These are phyloP conservation scores for Aromia moschata DNA, from an alignment of 2,888 invertebrate genomes.

Conservation along the genomic window DNA sequence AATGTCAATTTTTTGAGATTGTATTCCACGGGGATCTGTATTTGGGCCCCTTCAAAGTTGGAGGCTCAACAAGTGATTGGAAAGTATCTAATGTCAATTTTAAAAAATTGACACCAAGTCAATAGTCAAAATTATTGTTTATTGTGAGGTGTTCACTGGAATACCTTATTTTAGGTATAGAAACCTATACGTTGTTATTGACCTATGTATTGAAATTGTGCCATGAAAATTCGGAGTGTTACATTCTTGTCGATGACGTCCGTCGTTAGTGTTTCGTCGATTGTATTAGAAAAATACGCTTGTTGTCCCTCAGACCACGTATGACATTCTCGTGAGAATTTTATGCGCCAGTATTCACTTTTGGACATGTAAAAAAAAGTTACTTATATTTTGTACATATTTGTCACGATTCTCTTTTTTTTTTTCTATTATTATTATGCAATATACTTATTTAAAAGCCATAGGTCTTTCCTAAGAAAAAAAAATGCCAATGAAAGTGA, in stretches of 20 bases:
- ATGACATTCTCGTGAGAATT: slow-evolving; percentile 27
- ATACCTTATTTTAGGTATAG: no score
- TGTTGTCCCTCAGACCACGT: slow-evolving; percentile 39
- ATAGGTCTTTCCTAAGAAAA: slow-evolving; percentile 37
- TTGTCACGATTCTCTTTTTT: slow-evolving; percentile 22
- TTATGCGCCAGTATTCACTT: slow-evolving; percentile 46
- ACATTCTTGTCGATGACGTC: slow-evolving; percentile 9
- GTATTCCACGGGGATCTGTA: no score
- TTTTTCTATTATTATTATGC: no score
- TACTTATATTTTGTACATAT: slow-evolving; percentile 38
- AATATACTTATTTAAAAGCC: slow-evolving; percentile 34
- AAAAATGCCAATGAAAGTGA: slow-evolving; percentile 39
- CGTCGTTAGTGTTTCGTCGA: background rate
- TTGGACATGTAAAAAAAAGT: slow-evolving; percentile 33
- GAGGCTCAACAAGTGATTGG: no score
- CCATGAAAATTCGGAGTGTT: slow-evolving; percentile 27
- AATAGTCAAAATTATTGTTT: no score
- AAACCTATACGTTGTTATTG: slow-evolving; percentile 13
- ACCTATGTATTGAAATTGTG: slow-evolving; percentile 33
- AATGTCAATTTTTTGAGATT: no score
- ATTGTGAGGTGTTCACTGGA: no score
- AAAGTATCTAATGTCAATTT: no score
- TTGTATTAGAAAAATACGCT: background rate
- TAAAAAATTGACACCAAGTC: no score
- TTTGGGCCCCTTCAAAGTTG: no score